phyloP scores from a whole-genome alignment of 2,113 vertebrate species.

The Murina feae region DNA sequence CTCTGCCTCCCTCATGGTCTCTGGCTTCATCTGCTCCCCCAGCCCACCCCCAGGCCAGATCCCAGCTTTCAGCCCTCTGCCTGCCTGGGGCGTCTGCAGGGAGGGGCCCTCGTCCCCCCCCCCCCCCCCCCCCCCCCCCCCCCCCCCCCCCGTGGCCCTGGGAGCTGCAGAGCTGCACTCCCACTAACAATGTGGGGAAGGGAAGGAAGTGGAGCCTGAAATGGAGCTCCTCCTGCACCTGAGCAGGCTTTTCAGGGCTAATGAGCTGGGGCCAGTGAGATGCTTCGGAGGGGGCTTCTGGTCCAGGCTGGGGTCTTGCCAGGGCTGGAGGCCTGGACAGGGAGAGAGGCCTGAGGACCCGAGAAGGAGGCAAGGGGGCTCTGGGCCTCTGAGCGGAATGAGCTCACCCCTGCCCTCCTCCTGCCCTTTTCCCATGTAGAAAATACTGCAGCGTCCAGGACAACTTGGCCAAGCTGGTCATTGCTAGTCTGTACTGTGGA shows the following conservation, averaged over 20 bases:
- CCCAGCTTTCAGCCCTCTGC: neutral
- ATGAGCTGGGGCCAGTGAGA: neutral
- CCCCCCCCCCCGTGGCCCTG: neutral
- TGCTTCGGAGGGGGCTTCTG: neutral
- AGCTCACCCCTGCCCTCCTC: neutral
- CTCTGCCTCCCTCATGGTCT: neutral
- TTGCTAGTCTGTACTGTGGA: neutral
- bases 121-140: neutral
- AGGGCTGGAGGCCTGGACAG: neutral
- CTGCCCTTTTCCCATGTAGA: fast-evolving
- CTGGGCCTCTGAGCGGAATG: neutral
- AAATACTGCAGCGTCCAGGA: neutral
- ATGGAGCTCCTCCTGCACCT: neutral
- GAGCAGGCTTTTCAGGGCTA: neutral
- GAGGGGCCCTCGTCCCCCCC: neutral
- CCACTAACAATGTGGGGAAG: neutral
- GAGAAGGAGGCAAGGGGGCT: fast-evolving
- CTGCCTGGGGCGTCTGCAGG: neutral
- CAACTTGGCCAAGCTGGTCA: neutral
- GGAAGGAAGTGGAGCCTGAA: neutral
- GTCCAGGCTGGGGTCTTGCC: neutral
- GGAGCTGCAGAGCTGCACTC: neutral
- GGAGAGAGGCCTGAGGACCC: neutral
- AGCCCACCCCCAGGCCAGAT: neutral
- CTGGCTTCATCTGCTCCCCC: neutral